Conservation (phyloP, 1,140 invertebrate species). For the Cylas formicarius region DNA sequence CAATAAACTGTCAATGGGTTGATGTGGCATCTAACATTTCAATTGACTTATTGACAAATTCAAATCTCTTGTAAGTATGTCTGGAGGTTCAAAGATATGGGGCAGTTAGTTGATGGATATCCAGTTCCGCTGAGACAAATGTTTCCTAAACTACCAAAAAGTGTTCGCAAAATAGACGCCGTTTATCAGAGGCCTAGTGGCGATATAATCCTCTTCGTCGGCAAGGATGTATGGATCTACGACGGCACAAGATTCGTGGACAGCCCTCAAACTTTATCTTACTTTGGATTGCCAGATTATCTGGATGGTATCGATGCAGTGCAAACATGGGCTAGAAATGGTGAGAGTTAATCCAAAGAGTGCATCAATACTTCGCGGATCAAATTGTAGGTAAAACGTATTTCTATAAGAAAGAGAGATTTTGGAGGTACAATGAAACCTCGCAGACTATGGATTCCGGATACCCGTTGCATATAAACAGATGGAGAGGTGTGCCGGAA, state of each 20-base stretch:
- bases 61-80: constrained; percentile 45
- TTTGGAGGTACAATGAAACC: constrained; percentile 63
- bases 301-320: constrained; percentile 63
- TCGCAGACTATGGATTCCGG: constrained; percentile 50
- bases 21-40: no score
- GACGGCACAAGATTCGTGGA: constrained; percentile 51
- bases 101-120: constrained; percentile 51
- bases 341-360: constrained; percentile 26
- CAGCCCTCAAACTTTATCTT: constrained; percentile 49
- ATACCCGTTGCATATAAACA: constrained; percentile 59
- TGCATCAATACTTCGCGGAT: background rate
- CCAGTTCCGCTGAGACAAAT: constrained; percentile 52
- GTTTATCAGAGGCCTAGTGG: constrained; percentile 65
- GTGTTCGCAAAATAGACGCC: constrained; percentile 60
- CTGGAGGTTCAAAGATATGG: constrained; percentile 52
- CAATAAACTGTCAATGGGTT: no score
- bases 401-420: constrained; percentile 52
- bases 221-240: constrained; percentile 59
- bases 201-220: constrained; percentile 69
- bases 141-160: constrained; percentile 53
- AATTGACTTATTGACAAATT: no score
- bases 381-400: constrained; percentile 48
- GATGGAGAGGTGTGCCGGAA: constrained; percentile 59
- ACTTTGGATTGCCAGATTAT: constrained; percentile 52
- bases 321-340: constrained; percentile 54